Percentiles rank a stretch among this genome's conserved stretches.
Conservation (phyloP, 2,113 vertebrate genomes). For the Heterochromis multidens region DNA sequence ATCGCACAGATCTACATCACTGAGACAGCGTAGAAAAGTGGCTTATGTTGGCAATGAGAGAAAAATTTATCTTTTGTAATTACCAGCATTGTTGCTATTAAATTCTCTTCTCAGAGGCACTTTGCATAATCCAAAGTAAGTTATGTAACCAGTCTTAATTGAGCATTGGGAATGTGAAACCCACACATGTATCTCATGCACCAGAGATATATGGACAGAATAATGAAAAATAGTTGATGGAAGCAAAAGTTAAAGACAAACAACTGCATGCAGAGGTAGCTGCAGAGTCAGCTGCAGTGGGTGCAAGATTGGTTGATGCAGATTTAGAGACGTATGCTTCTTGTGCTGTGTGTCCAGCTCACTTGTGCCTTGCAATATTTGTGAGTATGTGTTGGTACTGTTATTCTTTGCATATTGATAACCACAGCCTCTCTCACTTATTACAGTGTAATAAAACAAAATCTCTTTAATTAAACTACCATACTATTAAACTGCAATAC, state of each 20-base stretch:
- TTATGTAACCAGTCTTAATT: slow-evolving; percentile 28
- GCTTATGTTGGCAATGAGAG: background rate
- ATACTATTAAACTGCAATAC: background rate
- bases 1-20: background rate
- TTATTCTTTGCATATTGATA: background rate
- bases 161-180: slow-evolving; percentile 29
- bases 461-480: background rate
- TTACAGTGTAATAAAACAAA: background rate
- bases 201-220: slow-evolving; percentile 4
- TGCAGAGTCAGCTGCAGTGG: background rate
- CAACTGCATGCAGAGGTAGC: background rate
- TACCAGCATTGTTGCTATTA: background rate
- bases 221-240: slow-evolving; percentile 5
- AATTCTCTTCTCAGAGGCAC: background rate
- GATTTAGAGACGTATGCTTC: background rate
- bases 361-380: background rate
- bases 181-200: slow-evolving; percentile 12
- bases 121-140: slow-evolving; percentile 30
- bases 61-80: slow-evolving; percentile 27
- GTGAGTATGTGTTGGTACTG: background rate
- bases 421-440: background rate
- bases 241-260: background rate
- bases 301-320: background rate
- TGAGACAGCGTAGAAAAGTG: background rate
- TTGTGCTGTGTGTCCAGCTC: background rate